Percentiles rank a stretch among this genome's conserved stretches.
Conservation (phyloP, 1,140 invertebrate species). For the Ceratina japonica region DNA sequence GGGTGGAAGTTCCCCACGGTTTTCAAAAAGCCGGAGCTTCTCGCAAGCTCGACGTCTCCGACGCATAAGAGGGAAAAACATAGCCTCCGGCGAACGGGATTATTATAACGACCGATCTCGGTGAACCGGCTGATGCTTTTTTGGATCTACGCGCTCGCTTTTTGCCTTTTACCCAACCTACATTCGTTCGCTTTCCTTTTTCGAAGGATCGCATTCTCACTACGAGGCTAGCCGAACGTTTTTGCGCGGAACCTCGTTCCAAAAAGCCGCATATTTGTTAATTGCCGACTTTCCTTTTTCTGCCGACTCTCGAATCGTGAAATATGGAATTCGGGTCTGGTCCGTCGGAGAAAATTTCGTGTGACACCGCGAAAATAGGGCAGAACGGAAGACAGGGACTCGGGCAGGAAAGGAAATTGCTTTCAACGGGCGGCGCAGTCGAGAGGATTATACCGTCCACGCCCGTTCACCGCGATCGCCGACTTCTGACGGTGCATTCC, state of each 20-base stretch:
- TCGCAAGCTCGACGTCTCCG: too few species aligned
- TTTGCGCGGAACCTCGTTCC: neutral
- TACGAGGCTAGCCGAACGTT: conserved; percentile 27
- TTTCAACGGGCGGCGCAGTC: conserved; percentile 5
- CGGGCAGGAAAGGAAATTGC: conserved; percentile 45
- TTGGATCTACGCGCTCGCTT: conserved; percentile 40
- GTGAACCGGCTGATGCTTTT: conserved; percentile 65
- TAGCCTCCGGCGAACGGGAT: neutral
- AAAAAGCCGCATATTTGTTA: neutral
- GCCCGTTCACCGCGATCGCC: neutral
- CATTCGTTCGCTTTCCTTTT: conserved; percentile 64
- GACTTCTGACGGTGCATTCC: conserved; percentile 18
- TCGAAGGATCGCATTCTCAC: conserved; percentile 49
- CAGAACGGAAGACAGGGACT: conserved; percentile 34
- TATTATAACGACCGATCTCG: conserved; percentile 66
- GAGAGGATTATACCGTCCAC: conserved; percentile 1
- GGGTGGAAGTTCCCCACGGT: too few species aligned
- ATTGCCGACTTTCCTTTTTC: too few species aligned
- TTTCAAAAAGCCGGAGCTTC: neutral
- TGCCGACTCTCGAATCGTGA: too few species aligned
- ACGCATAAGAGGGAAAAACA: neutral
- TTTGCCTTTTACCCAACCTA: conserved; percentile 60
- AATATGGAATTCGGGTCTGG: too few species aligned
- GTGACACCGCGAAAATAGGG: conserved; percentile 24
- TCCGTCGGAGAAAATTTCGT: neutral